Conservation (phyloP, 2,888 invertebrate species). For the Allolobophora icterica region DNA sequence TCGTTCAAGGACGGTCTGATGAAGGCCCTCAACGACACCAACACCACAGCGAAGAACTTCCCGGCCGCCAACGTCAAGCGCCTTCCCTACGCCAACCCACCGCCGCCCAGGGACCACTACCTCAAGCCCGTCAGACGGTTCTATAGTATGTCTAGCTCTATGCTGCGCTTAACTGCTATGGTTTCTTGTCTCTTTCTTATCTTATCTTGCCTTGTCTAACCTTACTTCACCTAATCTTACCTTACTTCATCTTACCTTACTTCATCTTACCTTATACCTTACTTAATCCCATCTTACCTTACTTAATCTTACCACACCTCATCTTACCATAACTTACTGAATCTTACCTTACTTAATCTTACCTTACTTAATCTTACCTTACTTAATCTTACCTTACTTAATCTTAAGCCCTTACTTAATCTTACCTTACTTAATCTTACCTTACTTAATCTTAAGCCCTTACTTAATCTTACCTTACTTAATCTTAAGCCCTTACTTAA, state of each 20-base stretch:
- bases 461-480: too few species aligned
- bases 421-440: neutral
- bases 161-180: too few species aligned
- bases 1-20: conserved; percentile 59
- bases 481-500: too few species aligned
- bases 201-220: too few species aligned
- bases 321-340: neutral
- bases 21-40: conserved; percentile 49
- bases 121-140: conserved; percentile 68
- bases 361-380: too few species aligned
- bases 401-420: neutral
- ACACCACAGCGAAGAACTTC: conserved; percentile 59
- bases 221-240: too few species aligned
- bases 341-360: too few species aligned
- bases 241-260: neutral
- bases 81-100: conserved; percentile 71
- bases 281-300: neutral
- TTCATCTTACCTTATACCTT: neutral
- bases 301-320: neutral
- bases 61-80: conserved; percentile 69
- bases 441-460: neutral
- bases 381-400: neutral
- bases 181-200: too few species aligned
- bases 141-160: conserved; percentile 67
- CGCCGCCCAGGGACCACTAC: conserved; percentile 69